Conservation (phyloP, 2,888 invertebrate species). For the Tachina fera region DNA sequence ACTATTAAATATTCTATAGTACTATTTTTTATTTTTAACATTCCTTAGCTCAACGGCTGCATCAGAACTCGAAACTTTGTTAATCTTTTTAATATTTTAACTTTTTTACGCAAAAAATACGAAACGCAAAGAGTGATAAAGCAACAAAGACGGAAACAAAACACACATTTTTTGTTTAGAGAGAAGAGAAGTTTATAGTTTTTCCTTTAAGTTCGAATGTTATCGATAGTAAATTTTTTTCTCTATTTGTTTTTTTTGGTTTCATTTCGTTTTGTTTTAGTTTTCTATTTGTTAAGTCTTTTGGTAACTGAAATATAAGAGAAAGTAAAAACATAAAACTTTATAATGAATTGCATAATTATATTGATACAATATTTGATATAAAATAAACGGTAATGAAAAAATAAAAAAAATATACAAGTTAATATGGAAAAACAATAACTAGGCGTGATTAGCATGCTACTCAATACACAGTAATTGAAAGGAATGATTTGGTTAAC, state of each 20-base stretch:
- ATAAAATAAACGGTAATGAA: slow-evolving; percentile 40
- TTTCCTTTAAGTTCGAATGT: slow-evolving; percentile 26
- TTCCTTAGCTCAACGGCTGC: slow-evolving; percentile 66
- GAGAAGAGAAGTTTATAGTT: slow-evolving; percentile 30
- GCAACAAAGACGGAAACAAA: not conserved
- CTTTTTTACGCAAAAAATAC: slow-evolving; percentile 1
- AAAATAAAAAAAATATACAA: slow-evolving; percentile 4
- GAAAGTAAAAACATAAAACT: slow-evolving; percentile 64
- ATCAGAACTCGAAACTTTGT: slow-evolving; percentile 58
- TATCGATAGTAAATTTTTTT: slow-evolving; percentile 2
- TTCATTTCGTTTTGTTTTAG: slow-evolving; percentile 18
- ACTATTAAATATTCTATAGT: slow-evolving; percentile 23
- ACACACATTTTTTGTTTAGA: slow-evolving; percentile 7
- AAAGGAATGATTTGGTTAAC: slow-evolving; percentile 9
- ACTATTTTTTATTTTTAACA: slow-evolving; percentile 44
- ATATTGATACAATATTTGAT: slow-evolving; percentile 6
- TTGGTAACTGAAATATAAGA: slow-evolving; percentile 71
- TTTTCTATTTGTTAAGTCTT: slow-evolving; percentile 62
- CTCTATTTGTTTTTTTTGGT: slow-evolving; percentile 29
- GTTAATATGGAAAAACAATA: slow-evolving; percentile 13
- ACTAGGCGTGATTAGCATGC: slow-evolving; percentile 34
- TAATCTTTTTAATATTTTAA: slow-evolving; percentile 9
- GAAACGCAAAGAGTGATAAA: slow-evolving; percentile 28
- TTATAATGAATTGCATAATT: slow-evolving; percentile 47
- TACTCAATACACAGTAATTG: slow-evolving; percentile 41